Evolutionary conservation across 1,140 invertebrate species (phyloP).

Genomic region (Pseudachorutes palmiensis): DNA sequence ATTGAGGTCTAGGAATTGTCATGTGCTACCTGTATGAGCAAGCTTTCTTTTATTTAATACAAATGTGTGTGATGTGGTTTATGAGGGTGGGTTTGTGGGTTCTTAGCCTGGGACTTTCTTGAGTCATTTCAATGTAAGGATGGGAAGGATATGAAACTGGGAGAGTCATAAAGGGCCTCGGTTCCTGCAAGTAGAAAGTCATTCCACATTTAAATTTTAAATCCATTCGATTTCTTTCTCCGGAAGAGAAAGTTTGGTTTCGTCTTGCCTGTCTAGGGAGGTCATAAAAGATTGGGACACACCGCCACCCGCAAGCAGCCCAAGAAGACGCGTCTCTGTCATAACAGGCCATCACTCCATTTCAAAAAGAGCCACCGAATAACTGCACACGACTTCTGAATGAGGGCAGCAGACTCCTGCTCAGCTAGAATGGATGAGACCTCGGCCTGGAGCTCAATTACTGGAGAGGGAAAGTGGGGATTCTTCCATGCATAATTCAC

Average conservation of each 20-base stretch:
- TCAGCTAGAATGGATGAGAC: not conserved
- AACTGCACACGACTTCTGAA: not conserved
- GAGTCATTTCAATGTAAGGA: not conserved
- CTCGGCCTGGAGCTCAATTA: not conserved
- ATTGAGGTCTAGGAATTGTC: no score
- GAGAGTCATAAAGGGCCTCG: constrained; percentile 7
- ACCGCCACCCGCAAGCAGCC: no score
- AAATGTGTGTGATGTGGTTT: no score
- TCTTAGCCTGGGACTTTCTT: no score
- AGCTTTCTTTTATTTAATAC: no score
- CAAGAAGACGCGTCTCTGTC: not conserved
- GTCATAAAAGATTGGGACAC: not conserved
- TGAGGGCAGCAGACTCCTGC: not conserved
- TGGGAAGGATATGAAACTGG: not conserved
- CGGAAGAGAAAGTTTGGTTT: not conserved
- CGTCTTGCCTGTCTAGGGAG: not conserved
- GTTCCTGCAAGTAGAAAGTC: constrained; percentile 1
- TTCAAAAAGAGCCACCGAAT: no score
- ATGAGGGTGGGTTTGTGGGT: no score
- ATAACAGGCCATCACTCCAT: constrained; percentile 7
- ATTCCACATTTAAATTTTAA: constrained; percentile 13
- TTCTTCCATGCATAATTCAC: constrained; percentile 10
- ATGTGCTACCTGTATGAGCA: no score
- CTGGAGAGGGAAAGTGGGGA: constrained; percentile 5
- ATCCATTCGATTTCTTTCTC: constrained; percentile 5